phyloP scores from a whole-genome alignment of 2,888 invertebrate species.

The Drosophila suboccidentalis region DNA sequence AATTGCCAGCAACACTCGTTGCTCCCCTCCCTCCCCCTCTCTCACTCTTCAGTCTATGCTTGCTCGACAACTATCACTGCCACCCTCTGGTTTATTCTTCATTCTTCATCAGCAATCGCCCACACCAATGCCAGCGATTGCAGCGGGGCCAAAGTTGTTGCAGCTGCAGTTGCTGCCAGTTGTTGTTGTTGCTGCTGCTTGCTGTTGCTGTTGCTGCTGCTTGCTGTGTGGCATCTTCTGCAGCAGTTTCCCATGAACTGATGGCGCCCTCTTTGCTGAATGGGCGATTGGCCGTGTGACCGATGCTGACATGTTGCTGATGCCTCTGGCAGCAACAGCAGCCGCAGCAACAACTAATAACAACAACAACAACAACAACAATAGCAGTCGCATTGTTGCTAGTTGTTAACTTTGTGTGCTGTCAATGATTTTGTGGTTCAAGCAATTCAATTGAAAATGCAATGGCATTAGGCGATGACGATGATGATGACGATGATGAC shows the following conservation, averaged over 20 bases:
- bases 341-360: conserved; percentile 16
- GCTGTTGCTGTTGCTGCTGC: conserved; percentile 25
- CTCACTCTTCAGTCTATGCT: not conserved
- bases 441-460: conserved; percentile 77
- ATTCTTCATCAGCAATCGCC: conserved; percentile 43
- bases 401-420: conserved; percentile 66
- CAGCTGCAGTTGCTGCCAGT: conserved; percentile 50
- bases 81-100: conserved; percentile 39
- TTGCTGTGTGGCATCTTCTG: conserved; percentile 76
- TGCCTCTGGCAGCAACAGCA: conserved; percentile 40
- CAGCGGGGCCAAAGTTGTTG: conserved; percentile 72
- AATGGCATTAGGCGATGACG: conserved; percentile 65
- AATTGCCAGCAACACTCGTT: conserved; percentile 50
- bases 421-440: conserved; percentile 78
- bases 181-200: conserved; percentile 19
- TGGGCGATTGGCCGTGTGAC: conserved; percentile 67
- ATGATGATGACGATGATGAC: conserved; percentile 14
- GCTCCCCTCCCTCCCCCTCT: not conserved
- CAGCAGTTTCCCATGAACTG: conserved; percentile 75
- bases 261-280: conserved; percentile 71
- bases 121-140: conserved; percentile 71
- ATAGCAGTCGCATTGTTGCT: conserved; percentile 51
- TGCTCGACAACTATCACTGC: conserved; percentile 31
- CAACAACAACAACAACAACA: conserved; percentile 18
- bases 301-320: conserved; percentile 74